Evolutionary conservation across 2,797 vertebrate genomes (phyloP).

Genomic region (Sebastes melanostomus): DNA sequence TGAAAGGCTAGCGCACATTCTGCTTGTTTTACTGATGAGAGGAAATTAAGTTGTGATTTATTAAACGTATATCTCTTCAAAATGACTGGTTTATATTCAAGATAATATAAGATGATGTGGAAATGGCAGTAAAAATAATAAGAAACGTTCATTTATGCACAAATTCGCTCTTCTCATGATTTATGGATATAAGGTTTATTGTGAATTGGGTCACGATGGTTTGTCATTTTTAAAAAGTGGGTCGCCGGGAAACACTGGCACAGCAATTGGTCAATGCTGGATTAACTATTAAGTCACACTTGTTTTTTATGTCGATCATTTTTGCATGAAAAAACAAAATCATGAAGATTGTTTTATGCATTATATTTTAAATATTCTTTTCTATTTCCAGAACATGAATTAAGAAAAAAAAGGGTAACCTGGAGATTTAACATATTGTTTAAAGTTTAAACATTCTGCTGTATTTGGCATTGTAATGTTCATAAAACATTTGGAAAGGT

Average conservation of each 20-base stretch:
- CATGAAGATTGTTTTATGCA: too few species aligned
- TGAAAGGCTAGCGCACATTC: too few species aligned
- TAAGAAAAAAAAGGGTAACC: neutral
- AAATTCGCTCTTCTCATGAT: too few species aligned
- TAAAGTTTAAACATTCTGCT: neutral
- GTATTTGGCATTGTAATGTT: neutral
- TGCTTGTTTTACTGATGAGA: too few species aligned
- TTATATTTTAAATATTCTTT: neutral
- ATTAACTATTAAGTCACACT: neutral
- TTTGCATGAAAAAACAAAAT: neutral
- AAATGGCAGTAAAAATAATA: too few species aligned
- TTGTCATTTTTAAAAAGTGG: too few species aligned
- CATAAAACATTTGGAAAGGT: neutral
- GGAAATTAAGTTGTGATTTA: too few species aligned
- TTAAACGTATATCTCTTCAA: too few species aligned
- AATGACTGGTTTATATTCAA: too few species aligned
- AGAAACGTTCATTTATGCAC: too few species aligned
- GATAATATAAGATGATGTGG: too few species aligned
- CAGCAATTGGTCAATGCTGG: neutral
- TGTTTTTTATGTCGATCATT: neutral
- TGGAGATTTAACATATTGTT: neutral
- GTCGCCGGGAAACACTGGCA: neutral
- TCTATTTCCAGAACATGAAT: neutral
- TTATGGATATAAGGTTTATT: fast-evolving
- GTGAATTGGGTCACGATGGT: too few species aligned